phyloP scores from a whole-genome alignment of 2,888 invertebrate species.

The Chloroclystis v-ata region DNA sequence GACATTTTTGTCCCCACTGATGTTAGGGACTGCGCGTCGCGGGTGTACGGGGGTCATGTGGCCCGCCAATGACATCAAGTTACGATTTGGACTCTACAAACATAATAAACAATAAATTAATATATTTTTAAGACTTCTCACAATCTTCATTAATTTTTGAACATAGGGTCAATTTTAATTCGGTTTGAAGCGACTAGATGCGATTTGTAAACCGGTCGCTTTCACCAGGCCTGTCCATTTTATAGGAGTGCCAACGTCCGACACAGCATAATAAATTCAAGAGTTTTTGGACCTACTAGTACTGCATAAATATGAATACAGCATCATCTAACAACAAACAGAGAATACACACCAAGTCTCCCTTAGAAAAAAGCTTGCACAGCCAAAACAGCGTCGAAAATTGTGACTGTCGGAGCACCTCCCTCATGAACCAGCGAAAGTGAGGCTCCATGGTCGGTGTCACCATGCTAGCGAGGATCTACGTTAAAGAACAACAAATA shows the following conservation, averaged over 20 bases:
- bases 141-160: no score
- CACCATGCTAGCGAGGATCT: constrained; percentile 59
- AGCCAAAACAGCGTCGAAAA: constrained; percentile 76
- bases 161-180: no score
- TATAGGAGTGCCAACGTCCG: no score
- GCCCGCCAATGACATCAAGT: constrained; percentile 63
- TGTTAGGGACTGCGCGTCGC: constrained; percentile 56
- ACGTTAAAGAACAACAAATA: not conserved
- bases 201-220: no score
- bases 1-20: constrained; percentile 43
- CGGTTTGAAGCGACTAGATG: no score
- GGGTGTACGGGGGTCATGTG: constrained; percentile 63
- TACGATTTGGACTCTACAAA: constrained; percentile 48
- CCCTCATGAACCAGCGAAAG: constrained; percentile 78
- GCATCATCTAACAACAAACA: no score
- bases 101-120: not conserved
- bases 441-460: constrained; percentile 79
- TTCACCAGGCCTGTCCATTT: no score
- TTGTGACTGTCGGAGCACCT: constrained; percentile 76
- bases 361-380: constrained; percentile 57
- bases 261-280: no score
- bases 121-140: no score
- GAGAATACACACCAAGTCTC: constrained; percentile 60
- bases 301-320: no score
- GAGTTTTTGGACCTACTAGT: no score